A percentile compares a stretch with the other conserved stretches of the same genome.
These are phyloP conservation scores for Brachyptera risi DNA, from an alignment of 2,888 invertebrate genomes.

Conservation along the genomic window DNA sequence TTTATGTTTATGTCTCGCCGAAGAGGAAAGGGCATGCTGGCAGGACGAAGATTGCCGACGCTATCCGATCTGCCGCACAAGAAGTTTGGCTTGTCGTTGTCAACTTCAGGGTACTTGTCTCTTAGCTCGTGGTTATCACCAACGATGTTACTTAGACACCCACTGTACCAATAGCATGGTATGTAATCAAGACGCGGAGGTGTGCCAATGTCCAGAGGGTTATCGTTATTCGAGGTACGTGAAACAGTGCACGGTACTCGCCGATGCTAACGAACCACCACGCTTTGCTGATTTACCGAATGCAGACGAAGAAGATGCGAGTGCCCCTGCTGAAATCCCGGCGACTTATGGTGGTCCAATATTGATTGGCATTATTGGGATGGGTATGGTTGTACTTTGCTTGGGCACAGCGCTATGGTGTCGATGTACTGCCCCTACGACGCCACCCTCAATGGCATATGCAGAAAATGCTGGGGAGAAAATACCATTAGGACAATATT, in stretches of 20 bases:
- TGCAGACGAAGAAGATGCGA: constrained; percentile 19
- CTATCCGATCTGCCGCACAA: constrained; percentile 15
- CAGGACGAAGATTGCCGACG: constrained; percentile 13
- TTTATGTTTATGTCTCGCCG: too few relatives aligned
- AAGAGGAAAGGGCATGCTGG: constrained; percentile 15
- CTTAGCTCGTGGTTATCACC: constrained; percentile 9
- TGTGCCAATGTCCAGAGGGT: constrained; percentile 21
- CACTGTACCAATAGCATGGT: constrained; percentile 8
- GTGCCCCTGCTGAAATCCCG: constrained; percentile 23
- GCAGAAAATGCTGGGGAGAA: constrained; percentile 12
- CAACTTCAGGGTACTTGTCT: constrained; percentile 12
- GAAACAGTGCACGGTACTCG: constrained; percentile 6
- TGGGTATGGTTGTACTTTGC: constrained; percentile 21
- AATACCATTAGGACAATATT: constrained; percentile 22
- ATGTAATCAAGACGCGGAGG: not conserved
- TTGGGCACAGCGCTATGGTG: constrained; percentile 20
- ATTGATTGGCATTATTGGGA: constrained; percentile 23
- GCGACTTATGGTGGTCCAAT: constrained; percentile 25
- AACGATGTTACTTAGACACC: constrained; percentile 4
- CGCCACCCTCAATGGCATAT: not conserved
- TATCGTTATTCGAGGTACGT: constrained; percentile 10
- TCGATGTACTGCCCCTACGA: constrained; percentile 16
- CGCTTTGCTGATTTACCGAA: constrained; percentile 24
- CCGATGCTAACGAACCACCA: constrained; percentile 7
- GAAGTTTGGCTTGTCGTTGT: constrained; percentile 14